phyloP scores from a whole-genome alignment of 1,140 invertebrate species.

The Drosophila eugracilis region DNA sequence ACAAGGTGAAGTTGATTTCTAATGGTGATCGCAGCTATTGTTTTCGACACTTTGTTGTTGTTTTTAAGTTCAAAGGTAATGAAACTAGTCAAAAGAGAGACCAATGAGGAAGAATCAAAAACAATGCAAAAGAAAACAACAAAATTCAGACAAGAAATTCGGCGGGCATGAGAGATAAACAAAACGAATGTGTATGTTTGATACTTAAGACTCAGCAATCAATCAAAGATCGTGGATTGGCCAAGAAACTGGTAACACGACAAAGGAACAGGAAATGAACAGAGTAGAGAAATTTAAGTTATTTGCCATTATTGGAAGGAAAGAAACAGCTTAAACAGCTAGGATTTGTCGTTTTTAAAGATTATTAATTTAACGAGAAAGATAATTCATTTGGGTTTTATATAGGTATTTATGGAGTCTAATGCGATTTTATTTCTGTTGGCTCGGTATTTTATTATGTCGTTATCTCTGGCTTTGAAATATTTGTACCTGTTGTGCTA shows the following conservation, averaged over 20 bases:
- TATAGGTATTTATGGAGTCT: too few relatives aligned
- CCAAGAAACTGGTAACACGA: not conserved
- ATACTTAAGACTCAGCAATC: slow-evolving; percentile 31
- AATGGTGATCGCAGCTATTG: slow-evolving; percentile 28
- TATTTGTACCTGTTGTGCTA: slow-evolving; percentile 40
- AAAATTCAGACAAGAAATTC: slow-evolving; percentile 63
- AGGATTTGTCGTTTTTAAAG: too few relatives aligned
- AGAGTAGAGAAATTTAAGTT: too few relatives aligned
- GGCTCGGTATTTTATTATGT: too few relatives aligned
- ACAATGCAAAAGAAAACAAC: slow-evolving; percentile 54
- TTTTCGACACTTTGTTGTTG: slow-evolving; percentile 30
- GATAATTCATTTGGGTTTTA: too few relatives aligned
- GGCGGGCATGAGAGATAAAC: slow-evolving; percentile 14
- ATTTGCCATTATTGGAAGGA: too few relatives aligned
- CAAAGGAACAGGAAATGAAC: too few relatives aligned
- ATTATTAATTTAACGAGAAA: too few relatives aligned
- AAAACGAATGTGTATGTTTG: slow-evolving; percentile 61
- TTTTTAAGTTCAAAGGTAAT: slow-evolving; percentile 81
- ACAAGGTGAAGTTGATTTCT: slow-evolving; percentile 81
- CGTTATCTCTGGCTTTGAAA: not conserved
- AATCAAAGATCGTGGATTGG: slow-evolving; percentile 25
- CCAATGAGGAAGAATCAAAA: slow-evolving; percentile 25
- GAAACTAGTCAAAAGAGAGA: slow-evolving; percentile 46
- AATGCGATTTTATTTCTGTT: too few relatives aligned
- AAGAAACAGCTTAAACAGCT: too few relatives aligned